Base-by-base conservation (phyloP, 2,113 vertebrate species). In the Sakesphorus luctuosus region DNA sequence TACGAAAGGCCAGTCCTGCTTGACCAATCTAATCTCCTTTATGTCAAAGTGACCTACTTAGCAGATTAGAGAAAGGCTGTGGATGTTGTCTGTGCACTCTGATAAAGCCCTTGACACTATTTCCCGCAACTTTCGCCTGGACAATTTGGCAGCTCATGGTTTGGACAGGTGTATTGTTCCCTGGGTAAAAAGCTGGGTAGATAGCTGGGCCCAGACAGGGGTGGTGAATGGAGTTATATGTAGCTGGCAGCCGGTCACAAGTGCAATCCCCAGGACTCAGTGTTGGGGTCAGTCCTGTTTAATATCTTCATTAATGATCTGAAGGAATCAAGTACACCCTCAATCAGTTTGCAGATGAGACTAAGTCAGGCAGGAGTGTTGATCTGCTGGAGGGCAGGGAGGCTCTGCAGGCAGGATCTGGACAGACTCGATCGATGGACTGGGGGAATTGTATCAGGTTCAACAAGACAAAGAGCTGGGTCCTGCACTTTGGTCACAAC, bases 311-410 rank as follows among this genome's bases (percentile, higher is more conserved):
- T 29, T 21, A 49, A 18, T 38, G 28, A 23, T 18, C 23, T 46
- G 35, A 9, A 76, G 6, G 15, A 15, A 49, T 47, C 1, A 3
- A 47, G 33, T 13, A 26, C 11, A 38, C 10, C 11, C 3, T n/a
- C 18, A 12, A 9, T 35, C 21, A 63, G 14, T 23, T 47, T 59
- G 26, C 11, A 62, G 31, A 47, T 1, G 1, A 53, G 5, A 25
- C 12, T 20, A n/a, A 29, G 6, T 2, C 31, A n/a, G 13, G 7
- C 0, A 0, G 24, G 13, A 55, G 4, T 35, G 53, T 55, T 40
- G 40, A 55, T 31, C 38, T 76, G 13, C 13, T 26, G 19, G 9
- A 68, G 28, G 15, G n/a, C 11, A 62, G n/a, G 29, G 61, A 40
- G n/a, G 33, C 7, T 67, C 15, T 68, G 7, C 28, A 68, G 69